These are phyloP conservation scores for Bedellia somnulentella DNA, from an alignment of 2,888 invertebrate genomes.

Conservation along the genomic window DNA sequence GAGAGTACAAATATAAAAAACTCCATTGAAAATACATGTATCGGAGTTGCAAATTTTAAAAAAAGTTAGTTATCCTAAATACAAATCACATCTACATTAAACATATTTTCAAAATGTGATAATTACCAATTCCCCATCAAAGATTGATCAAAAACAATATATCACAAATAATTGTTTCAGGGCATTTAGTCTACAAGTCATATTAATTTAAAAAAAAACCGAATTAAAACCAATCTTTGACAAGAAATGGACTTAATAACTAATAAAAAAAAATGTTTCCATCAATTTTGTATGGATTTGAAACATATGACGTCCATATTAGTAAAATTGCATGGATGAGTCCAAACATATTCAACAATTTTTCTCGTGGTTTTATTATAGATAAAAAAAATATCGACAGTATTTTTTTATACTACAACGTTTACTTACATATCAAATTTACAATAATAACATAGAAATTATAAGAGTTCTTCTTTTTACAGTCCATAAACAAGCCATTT, in stretches of 20 bases:
- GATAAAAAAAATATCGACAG: too few relatives aligned
- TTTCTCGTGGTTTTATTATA: too few relatives aligned
- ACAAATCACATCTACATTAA: constrained; percentile 42
- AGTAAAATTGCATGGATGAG: constrained; percentile 32
- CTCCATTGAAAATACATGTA: neutral
- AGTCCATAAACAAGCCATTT: too few relatives aligned
- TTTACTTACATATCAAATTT: too few relatives aligned
- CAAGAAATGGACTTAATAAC: neutral
- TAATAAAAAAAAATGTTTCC: constrained; percentile 12
- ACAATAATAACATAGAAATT: too few relatives aligned
- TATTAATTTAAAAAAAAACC: too few relatives aligned
- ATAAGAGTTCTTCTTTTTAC: too few relatives aligned
- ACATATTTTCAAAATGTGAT: constrained; percentile 48
- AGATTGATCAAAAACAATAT: too few relatives aligned
- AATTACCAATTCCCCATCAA: constrained; percentile 18
- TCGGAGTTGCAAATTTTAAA: neutral
- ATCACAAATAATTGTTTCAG: too few relatives aligned
- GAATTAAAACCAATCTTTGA: too few relatives aligned
- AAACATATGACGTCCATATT: constrained; percentile 44
- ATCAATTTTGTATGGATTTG: constrained; percentile 28
- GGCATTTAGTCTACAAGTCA: too few relatives aligned
- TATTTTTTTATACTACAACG: too few relatives aligned
- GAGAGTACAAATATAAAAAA: neutral
- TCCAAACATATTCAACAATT: neutral
- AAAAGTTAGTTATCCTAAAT: constrained; percentile 9